Evolutionary conservation across 2,113 vertebrate genomes (phyloP), one percentile per base, ranked within the genome.

Genomic region (Speoplatyrhinus poulsoni): DNA sequence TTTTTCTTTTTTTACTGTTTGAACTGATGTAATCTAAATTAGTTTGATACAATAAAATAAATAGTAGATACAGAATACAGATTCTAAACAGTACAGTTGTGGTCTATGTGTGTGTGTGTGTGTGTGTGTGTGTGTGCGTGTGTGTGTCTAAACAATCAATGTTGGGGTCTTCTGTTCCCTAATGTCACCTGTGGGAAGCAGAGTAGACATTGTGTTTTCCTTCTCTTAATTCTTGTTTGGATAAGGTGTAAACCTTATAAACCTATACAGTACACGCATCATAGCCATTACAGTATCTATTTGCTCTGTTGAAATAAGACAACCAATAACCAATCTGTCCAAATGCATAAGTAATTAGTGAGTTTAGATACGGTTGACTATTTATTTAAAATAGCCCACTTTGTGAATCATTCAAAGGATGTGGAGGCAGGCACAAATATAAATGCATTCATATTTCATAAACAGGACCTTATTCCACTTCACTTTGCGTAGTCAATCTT

Each of bases 31-130:
- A 78, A 87, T 86, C 76, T 79, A 65, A 79, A 74, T 81, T 83
- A 86, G 77, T 90, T 88, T 91, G 84, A 87, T 90, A 88, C 66
- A 91, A 87, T 89, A 88, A 91, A 90, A 81, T 54, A 55, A 85
- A 87, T 2, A 26, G 26, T 26, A 26, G 16, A 19, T 17, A 17
- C 6, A 10, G 54, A 17, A 17, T n/a, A 54, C 6, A 19, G 54
- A 9, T 56, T 56, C 19, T 56, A 56, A 56, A 26, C 10, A 10
- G 15, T 17, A 15, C 54, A n/a, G 19, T 17, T 55, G n/a, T 17
- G 7, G 36, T 7, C 36, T 41, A 41, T 41, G 36, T 41, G 26
- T 26, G 26, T 26, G 26, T 26, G 26, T 26, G 26, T 26, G 26
- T 26, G 26, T 26, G 19, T 26, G 26, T 26, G 26, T 26, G 26